Conservation (phyloP, 2,113 vertebrate species). For the Crotalus viridis region DNA sequence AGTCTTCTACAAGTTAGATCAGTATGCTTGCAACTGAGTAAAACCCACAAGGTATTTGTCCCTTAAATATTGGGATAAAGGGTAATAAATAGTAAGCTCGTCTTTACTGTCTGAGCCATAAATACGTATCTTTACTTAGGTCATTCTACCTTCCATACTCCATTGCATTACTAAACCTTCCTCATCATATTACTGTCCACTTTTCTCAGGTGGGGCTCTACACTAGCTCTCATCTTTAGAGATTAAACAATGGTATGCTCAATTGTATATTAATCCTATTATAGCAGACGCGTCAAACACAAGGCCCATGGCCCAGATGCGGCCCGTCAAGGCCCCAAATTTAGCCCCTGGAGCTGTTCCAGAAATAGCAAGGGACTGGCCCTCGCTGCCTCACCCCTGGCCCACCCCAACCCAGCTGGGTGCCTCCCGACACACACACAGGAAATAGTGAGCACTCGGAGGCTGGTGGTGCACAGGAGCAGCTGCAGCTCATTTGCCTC, state of each 20-base stretch:
- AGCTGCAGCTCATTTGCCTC: too few species aligned
- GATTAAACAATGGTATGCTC: neutral
- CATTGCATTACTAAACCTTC: neutral
- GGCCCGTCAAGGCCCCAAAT: too few species aligned
- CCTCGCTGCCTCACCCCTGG: too few species aligned
- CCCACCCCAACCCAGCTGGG: too few species aligned
- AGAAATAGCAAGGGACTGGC: too few species aligned
- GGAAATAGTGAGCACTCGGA: too few species aligned
- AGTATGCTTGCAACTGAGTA: neutral
- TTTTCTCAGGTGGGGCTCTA: neutral
- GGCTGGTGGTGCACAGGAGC: too few species aligned
- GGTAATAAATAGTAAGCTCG: neutral
- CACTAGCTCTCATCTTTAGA: neutral
- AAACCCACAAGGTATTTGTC: neutral
- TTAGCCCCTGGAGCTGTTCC: too few species aligned
- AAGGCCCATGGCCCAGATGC: too few species aligned
- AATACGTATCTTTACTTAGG: neutral
- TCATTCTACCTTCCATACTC: neutral
- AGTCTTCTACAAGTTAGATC: neutral
- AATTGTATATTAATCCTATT: neutral
- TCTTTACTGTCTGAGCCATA: neutral
- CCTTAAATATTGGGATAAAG: neutral
- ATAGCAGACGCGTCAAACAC: too few species aligned
- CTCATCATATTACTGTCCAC: neutral
- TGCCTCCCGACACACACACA: too few species aligned